These are phyloP conservation scores for Hoplostethus mediterraneus DNA, from an alignment of 2,797 vertebrate species.

Conservation along the genomic window DNA sequence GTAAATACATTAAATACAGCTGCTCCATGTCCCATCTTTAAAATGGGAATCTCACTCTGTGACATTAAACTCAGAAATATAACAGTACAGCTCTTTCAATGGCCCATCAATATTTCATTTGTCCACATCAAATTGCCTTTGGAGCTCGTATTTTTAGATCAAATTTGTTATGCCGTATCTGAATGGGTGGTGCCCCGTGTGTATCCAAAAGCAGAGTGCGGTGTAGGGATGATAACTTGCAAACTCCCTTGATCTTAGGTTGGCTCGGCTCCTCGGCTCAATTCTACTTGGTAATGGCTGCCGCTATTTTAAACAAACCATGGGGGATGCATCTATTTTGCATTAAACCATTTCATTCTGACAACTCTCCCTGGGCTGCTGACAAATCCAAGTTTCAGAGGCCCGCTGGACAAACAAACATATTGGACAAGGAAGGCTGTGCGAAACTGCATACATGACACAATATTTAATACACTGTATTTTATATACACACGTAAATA, in stretches of 20 bases:
- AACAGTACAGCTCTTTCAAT: conserved; percentile 59
- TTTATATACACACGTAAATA: too few species aligned
- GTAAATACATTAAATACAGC: conserved; percentile 50
- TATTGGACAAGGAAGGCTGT: conserved; percentile 43
- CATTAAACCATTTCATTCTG: conserved; percentile 79
- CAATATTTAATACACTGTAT: conserved; percentile 2
- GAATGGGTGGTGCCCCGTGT: conserved; percentile 54
- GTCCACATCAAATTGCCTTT: conserved; percentile 73
- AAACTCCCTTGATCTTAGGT: conserved; percentile 76
- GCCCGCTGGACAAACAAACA: conserved; percentile 39
- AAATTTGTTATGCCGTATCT: conserved; percentile 68
- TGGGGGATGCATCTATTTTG: conserved; percentile 80
- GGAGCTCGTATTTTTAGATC: conserved; percentile 72
- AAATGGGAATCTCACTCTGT: conserved; percentile 47
- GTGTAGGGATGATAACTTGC: conserved; percentile 69
- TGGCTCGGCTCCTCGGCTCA: conserved; percentile 55
- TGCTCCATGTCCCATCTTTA: conserved; percentile 47
- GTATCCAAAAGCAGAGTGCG: conserved; percentile 69
- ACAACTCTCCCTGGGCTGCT: conserved; percentile 68
- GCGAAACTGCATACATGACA: conserved; percentile 43
- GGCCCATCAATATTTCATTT: conserved; percentile 80
- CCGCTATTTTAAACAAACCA: conserved; percentile 81
- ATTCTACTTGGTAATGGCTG: conserved; percentile 69
- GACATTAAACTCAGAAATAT: conserved; percentile 55
- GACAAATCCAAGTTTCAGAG: conserved; percentile 74